Conservation (phyloP, 2,888 invertebrate genomes). For the Pomacea canaliculata region DNA sequence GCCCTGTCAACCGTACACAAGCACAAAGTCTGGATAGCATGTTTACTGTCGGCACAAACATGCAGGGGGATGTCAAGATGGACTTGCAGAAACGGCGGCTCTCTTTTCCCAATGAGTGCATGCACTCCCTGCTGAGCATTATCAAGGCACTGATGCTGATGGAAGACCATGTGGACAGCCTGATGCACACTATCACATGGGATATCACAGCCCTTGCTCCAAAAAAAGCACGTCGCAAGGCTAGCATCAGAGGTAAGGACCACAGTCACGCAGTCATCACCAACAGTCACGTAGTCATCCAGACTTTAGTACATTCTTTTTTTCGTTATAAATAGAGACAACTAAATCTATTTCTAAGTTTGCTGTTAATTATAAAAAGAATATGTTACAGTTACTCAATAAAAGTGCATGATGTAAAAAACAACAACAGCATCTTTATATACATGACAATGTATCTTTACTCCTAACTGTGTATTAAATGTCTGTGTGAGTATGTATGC, state of each 20-base stretch:
- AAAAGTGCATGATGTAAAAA: no score
- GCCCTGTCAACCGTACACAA: slow-evolving; percentile 20
- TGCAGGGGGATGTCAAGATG: not conserved
- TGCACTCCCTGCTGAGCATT: slow-evolving; percentile 53
- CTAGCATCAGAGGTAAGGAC: slow-evolving; percentile 59
- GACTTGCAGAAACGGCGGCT: slow-evolving; percentile 9
- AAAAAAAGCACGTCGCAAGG: slow-evolving; percentile 52
- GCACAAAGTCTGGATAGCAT: slow-evolving; percentile 51
- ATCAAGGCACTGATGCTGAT: slow-evolving; percentile 53
- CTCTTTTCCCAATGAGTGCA: slow-evolving; percentile 43
- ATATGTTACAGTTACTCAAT: no score
- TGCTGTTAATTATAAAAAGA: no score
- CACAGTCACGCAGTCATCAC: not conserved
- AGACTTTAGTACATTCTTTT: no score
- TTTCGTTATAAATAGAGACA: no score
- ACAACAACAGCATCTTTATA: no score
- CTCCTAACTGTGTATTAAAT: no score
- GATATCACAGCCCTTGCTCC: slow-evolving; percentile 53
- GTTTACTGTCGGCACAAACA: slow-evolving; percentile 33
- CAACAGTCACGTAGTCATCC: not conserved
- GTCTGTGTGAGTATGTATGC: no score
- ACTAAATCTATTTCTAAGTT: no score
- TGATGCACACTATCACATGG: slow-evolving; percentile 57
- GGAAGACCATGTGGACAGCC: slow-evolving; percentile 57
- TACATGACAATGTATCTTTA: no score